Evolutionary conservation across 2,888 invertebrate species (phyloP), one percentile per base, ranked within the genome.

Genomic region (Melangyna quadrimaculata): DNA sequence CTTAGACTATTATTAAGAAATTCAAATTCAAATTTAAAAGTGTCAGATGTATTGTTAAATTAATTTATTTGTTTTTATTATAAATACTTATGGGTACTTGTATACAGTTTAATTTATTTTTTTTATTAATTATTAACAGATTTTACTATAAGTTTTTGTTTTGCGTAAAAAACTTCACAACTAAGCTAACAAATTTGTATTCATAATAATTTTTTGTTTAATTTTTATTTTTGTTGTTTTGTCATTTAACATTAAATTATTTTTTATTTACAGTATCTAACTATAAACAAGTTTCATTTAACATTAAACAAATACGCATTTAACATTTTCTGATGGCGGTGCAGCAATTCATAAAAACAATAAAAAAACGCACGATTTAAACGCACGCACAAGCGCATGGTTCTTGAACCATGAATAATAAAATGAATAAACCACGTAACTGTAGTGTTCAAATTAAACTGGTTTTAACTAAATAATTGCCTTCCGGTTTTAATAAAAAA

Each of bases 111-210:
- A 69, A 22, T 53, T 74, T 79, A 24, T 48, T 59, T 57, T n/a
- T 67, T 53, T 35, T 78, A 29, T 37, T 14, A 32, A 27, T 65
- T 53, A 53, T 79, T 53, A 80, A 74, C 74, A 79, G 37, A 69
- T 80, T 74, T 43, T 17, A 70, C 55, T n/a, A n/a, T n/a, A 53
- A 61, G 55, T 45, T 72, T 53, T 55, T 27, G 55, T 59, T 53
- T 69, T 69, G 67, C 69, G 45, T 80, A 74, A 61, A 80, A 80
- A 80, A 74, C 69, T 80, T 57, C 67, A 70, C 53, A 80, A 78
- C 29, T 57, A 27, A 14, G 53, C 17, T 70, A 32, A 61, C 19
- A 70, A 78, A 43, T 43, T 32, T 59, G 19, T 59, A 19, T 40
- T 3, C 14, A 27, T 37, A 24, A 40, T 37, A 40, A 37, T 37